A percentile compares a stretch with the other conserved stretches of the same genome.
Conservation (phyloP, 2,888 invertebrate species). For the Aquatica leii region DNA sequence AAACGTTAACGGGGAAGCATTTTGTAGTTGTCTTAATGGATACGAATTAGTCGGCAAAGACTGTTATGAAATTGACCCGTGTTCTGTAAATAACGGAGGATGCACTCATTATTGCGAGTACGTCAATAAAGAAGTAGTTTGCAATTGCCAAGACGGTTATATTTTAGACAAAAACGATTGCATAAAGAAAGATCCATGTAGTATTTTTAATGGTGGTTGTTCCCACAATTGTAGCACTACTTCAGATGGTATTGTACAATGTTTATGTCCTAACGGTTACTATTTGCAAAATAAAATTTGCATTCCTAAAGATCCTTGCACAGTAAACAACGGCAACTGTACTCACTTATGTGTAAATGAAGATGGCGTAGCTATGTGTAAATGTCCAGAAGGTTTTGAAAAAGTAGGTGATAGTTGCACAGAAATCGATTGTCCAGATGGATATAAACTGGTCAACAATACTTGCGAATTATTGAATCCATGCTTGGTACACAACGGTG, state of each 20-base stretch:
- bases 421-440: slow-evolving; percentile 54
- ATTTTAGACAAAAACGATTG: slow-evolving; percentile 35
- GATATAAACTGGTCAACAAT: slow-evolving; percentile 47
- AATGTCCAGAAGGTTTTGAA: slow-evolving; percentile 60
- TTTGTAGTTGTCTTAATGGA: slow-evolving; percentile 54
- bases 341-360: slow-evolving; percentile 61
- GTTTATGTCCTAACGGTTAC: slow-evolving; percentile 46
- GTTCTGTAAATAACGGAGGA: slow-evolving; percentile 16
- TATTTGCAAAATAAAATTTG: not conserved
- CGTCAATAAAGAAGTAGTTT: slow-evolving; percentile 42
- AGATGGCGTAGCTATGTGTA: slow-evolving; percentile 54
- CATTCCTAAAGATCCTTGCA: slow-evolving; percentile 48
- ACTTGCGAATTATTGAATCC: slow-evolving; percentile 59
- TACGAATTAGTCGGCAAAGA: slow-evolving; percentile 51
- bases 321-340: slow-evolving; percentile 65
- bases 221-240: slow-evolving; percentile 64
- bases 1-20: slow-evolving; percentile 46
- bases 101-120: slow-evolving; percentile 36
- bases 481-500: slow-evolving; percentile 61
- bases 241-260: slow-evolving; percentile 48
- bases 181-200: slow-evolving; percentile 55
- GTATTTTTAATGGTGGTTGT: slow-evolving; percentile 54
- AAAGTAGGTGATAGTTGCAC: slow-evolving; percentile 42
- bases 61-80: slow-evolving; percentile 10
- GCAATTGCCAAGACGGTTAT: slow-evolving; percentile 24